Percentiles rank a stretch among this genome's conserved stretches.
phyloP scores from a whole-genome alignment of 2,797 vertebrate species.

The Sphenodon punctatus region DNA sequence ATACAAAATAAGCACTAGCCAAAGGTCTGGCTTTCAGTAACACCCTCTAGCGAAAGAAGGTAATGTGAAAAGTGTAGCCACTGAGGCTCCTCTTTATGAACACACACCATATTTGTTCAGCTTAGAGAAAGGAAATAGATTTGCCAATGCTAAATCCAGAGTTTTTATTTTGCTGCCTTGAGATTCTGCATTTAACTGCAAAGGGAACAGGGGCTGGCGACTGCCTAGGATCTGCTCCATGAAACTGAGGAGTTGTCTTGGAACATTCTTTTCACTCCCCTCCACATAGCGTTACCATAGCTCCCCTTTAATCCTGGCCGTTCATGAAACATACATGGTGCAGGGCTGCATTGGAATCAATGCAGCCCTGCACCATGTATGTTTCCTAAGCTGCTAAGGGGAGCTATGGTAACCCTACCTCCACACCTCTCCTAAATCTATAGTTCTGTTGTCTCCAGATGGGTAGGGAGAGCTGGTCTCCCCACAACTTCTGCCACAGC shows the following conservation, averaged over 20 bases:
- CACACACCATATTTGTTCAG: slow-evolving; percentile 52
- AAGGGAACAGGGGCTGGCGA: slow-evolving; percentile 12
- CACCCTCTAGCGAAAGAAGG: too few relatives aligned
- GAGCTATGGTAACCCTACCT: too few relatives aligned
- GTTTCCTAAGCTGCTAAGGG: too few relatives aligned
- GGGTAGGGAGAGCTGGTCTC: not conserved
- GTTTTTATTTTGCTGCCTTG: slow-evolving; percentile 14
- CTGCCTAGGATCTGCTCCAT: not conserved
- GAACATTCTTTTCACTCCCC: not conserved
- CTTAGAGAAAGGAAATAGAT: slow-evolving; percentile 51
- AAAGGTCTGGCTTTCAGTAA: slow-evolving; percentile 59
- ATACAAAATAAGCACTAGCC: slow-evolving; percentile 44
- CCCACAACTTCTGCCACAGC: not conserved
- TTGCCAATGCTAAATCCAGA: slow-evolving; percentile 34
- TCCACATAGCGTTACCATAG: not conserved
- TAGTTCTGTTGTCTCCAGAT: not conserved
- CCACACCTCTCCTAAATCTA: not conserved
- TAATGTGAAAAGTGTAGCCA: too few relatives aligned
- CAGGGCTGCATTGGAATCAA: too few relatives aligned
- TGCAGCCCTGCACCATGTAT: too few relatives aligned
- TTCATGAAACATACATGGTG: too few relatives aligned
- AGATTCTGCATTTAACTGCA: slow-evolving; percentile 16
- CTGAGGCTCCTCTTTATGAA: slow-evolving; percentile 66
- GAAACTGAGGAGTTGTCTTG: not conserved
- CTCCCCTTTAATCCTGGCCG: too few relatives aligned